These are phyloP conservation scores for Aplochiton taeniatus DNA, from an alignment of 2,797 vertebrate genomes.

Conservation along the genomic window DNA sequence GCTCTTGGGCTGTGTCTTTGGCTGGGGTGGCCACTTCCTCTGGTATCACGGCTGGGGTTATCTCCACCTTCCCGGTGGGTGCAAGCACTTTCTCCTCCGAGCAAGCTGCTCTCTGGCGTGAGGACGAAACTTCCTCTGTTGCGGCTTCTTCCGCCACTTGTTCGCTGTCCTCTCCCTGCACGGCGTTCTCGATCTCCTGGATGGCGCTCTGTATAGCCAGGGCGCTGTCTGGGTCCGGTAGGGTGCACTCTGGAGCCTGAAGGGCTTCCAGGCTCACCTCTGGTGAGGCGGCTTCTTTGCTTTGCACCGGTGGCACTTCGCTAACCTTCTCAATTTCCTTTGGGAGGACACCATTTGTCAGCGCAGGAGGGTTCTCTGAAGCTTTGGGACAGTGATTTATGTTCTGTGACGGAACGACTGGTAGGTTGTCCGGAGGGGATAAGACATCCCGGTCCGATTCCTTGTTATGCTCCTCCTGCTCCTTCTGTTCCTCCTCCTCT, in stretches of 20 bases:
- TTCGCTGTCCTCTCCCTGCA: slow-evolving; percentile 40
- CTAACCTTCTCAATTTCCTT: slow-evolving; percentile 39
- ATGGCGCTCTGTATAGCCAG: slow-evolving; percentile 30
- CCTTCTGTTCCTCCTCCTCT: fast-evolving
- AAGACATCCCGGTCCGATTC: neutral
- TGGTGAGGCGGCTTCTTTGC: neutral
- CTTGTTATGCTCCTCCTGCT: too few species aligned
- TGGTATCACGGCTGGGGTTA: neutral
- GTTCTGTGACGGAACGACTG: slow-evolving; percentile 42
- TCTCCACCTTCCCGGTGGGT: neutral
- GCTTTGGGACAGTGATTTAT: slow-evolving; percentile 50
- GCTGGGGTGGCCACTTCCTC: neutral
- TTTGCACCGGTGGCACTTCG: slow-evolving; percentile 8
- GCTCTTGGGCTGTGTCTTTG: neutral
- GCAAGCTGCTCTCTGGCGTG: slow-evolving; percentile 21
- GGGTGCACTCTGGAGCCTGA: neutral
- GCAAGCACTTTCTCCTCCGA: neutral
- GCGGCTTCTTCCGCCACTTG: slow-evolving; percentile 15
- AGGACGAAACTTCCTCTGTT: slow-evolving; percentile 1
- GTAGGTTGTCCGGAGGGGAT: slow-evolving; percentile 39
- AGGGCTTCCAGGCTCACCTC: slow-evolving; percentile 8
- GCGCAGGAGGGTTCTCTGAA: slow-evolving; percentile 17
- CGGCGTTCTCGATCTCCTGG: slow-evolving; percentile 36
- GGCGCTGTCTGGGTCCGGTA: slow-evolving; percentile 1
- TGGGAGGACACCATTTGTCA: slow-evolving; percentile 61